Evolutionary conservation across 2,797 vertebrate genomes (phyloP).

Genomic region (Gila robusta): DNA sequence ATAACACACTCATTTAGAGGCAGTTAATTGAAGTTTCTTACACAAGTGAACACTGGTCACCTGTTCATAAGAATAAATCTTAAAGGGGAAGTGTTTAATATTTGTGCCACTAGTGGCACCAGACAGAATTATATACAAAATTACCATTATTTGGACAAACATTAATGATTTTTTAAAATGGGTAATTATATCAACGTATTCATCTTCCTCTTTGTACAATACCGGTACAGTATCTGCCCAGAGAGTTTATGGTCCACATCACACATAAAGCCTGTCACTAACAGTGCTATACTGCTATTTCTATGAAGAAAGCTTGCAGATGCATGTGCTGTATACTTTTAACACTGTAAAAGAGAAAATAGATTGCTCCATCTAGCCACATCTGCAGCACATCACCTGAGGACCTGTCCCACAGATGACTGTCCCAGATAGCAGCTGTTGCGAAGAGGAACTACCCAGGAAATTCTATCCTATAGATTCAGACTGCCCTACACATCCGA

Average conservation of each 20-base stretch:
- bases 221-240: not conserved
- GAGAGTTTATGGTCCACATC: not conserved
- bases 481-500: constrained; percentile 43
- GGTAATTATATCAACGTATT: not conserved
- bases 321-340: not conserved
- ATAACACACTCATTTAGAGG: not conserved
- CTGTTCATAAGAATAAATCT: not conserved
- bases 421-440: constrained; percentile 58
- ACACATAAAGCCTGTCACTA: constrained; percentile 4
- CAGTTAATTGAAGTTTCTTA: not conserved
- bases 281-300: constrained; percentile 1
- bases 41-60: not conserved
- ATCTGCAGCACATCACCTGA: constrained; percentile 50
- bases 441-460: constrained; percentile 39
- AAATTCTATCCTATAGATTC: constrained; percentile 44
- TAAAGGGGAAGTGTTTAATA: not conserved
- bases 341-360: constrained; percentile 15
- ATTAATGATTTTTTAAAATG: not conserved
- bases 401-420: constrained; percentile 33
- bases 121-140: no score
- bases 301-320: not conserved
- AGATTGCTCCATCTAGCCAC: constrained; percentile 28
- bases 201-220: not conserved
- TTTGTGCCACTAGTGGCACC: not conserved
- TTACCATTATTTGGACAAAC: no score